Base-by-base conservation (phyloP, 2,113 vertebrate genomes). In the Irena cyanogastra region DNA sequence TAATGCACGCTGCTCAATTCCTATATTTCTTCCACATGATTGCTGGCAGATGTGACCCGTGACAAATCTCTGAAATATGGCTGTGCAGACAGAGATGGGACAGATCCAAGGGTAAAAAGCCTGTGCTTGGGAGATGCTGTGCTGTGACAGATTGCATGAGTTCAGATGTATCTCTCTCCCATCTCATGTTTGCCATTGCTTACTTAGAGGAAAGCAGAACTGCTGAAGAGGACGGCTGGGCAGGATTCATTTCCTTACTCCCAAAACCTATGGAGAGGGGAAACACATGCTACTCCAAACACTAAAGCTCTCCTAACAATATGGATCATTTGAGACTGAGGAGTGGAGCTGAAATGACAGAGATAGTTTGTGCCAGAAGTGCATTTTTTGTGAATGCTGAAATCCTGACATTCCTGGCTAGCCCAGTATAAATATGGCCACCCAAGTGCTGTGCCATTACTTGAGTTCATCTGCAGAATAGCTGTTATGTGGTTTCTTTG, bases 371-470 rank as follows among this genome's bases (percentile, higher is more conserved):
- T 89, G 90, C 94, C 96, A 97, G 86, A 97, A 97, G 69, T 57
- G 44, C 93, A 93, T 95, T 96, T 95, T 97, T 96, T 89, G 70
- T 88, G 93, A 87, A 87, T 94, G 93, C 88, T 93, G 94, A 90
- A 96, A 97, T 96, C 83, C 83, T 95, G 93, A 96, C 94, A 94
- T 96, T 96, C 94, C 90, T 97, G 93, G 93, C 96, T 87, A 93
- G 80, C 72, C 72, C 88, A 95, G 31, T 90, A 92, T 95, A 96
- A 96, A 97, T 95, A 96, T 96, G 96, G 94, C 96, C 96, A 97
- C 95, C 95, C 94, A 97, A 97, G 92, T 68, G 47, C 76, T 78
- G 72, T 95, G 95, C 92, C 96, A 97, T 94, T 93, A 77, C 69
- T 88, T 26, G 76, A 94, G 92, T 93, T 96, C 85, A 95, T 96